These are phyloP conservation scores for Dromiciops gliroides DNA, from an alignment of 2,113 vertebrate species.

Conservation along the genomic window DNA sequence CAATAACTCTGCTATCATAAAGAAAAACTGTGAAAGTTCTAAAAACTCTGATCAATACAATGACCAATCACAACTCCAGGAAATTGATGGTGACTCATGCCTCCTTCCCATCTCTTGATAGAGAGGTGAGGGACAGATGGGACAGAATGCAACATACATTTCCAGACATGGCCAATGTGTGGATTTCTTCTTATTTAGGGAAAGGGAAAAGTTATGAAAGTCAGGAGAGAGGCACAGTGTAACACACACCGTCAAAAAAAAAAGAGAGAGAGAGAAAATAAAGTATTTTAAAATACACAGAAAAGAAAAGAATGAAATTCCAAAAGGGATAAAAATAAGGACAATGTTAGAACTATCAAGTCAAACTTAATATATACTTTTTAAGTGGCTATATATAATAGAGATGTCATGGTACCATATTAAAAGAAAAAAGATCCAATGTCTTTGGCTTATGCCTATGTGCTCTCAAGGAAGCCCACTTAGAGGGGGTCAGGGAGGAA, in stretches of 20 bases:
- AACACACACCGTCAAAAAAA: background rate
- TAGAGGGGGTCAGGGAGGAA: background rate
- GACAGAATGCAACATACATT: background rate
- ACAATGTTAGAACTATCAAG: background rate
- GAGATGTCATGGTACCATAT: background rate
- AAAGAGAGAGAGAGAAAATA: background rate
- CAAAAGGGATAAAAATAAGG: background rate
- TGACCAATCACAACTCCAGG: background rate
- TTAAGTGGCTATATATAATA: background rate
- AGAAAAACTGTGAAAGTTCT: background rate
- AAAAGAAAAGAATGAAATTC: background rate
- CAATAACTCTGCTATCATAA: background rate
- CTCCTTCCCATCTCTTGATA: background rate
- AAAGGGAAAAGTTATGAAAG: background rate
- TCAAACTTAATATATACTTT: background rate
- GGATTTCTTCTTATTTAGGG: background rate
- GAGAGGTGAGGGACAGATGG: background rate
- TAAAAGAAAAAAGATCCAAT: background rate
- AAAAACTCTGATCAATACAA: background rate
- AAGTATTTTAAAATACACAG: background rate
- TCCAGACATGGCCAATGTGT: background rate
- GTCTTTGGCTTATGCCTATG: background rate
- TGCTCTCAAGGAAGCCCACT: background rate
- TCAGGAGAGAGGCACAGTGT: background rate
- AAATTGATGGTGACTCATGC: background rate